Base-by-base conservation (phyloP, 1,140 invertebrate genomes). In the Pogonomyrmex barbatus region DNA sequence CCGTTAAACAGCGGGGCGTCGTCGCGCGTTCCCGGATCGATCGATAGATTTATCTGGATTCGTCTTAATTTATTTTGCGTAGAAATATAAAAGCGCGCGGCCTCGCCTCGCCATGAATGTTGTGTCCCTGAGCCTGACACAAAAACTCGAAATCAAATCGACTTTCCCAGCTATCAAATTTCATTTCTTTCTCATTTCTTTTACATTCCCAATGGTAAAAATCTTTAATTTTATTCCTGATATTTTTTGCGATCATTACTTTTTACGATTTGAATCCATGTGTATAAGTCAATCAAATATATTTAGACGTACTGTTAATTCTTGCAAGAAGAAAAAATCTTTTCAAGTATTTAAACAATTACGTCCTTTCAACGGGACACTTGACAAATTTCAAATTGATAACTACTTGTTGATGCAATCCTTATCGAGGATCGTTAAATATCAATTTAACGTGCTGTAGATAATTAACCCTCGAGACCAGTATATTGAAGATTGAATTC, bases 1-100 rank as follows among this genome's bases (percentile, higher is more conserved):
- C 65, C 65, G 67, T 90, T 88, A 90, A 90, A 85, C 77, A 78
- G 75, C 86, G 52, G 88, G 79, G 30, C 76, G 71, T 86, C 77
- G 17, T 70, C 60, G 33, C 78, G 85, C 77, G 58, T 77, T 76
- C n/a, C 30, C 14, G 58, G 54, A 83, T 90, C 78, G 83, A 90
- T 90, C 82, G 70, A 75, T 45, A 73, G 76, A 90, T 90, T 90
- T 79, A 42, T 81, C 76, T 65, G 52, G 81, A 71, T 90, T 54
- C 56, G 45, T 68, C 60, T 84, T 89, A 65, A 89, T 89, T 89
- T 89, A 89, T 89, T 54, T 60, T 45, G 75, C 60, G n/a, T 8
- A 24, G 52, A 36, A 56, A 63, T 71, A 73, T 76, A 58, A 36
- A 24, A 54, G 4, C 45, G 30, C 79, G 39, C 45, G 6, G 24